Base-by-base conservation (phyloP, 2,888 invertebrate species). In the Luffia ferchaultella region DNA sequence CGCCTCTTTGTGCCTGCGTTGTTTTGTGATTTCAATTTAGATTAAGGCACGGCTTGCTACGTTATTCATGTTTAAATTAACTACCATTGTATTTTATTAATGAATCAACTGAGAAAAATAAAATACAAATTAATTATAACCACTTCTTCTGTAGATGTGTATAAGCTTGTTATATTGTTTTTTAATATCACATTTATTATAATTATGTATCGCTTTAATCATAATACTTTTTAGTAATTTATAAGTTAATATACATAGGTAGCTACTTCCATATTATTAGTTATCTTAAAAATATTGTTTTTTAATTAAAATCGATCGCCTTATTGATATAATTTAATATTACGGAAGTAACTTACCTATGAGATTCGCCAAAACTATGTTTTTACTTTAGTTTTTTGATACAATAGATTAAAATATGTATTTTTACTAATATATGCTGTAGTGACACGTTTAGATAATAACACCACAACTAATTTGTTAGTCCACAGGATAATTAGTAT, bases 401-500 rank as follows among this genome's bases (percentile, higher is more conserved):
- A 30, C 30, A 7, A 7, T 30, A n/a, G 30, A 30, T 3, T 30
- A 3, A 7, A 30, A 30, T 30, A 30, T 30, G 3, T 7, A 30
- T 12, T 7, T 7, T 30, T 30, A 12, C 30, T 7, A 30, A 30
- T 30, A 3, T 30, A 30, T 12, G 12, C 12, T 12, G 12, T 30
- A 30, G 12, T 3, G 30, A 30, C 12, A 7, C 30, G 12, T 12
- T 30, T 30, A 30, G 30, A 30, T 30, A 30, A 30, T 7, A 30
- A 30, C 3, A 30, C n/a, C n/a, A n/a, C n/a, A n/a, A n/a, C n/a
- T 7, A 7, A 12, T 30, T 30, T 30, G 3, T 30, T 30, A 30
- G 12, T 30, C 12, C 30, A 30, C 30, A 68, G 67, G 60, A 63
- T 42, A 42, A 64, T 48, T 49, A 49, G 49, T 43, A 43, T 46